Base-by-base conservation (phyloP, 2,113 vertebrate species). In the Hippocampus zosterae region DNA sequence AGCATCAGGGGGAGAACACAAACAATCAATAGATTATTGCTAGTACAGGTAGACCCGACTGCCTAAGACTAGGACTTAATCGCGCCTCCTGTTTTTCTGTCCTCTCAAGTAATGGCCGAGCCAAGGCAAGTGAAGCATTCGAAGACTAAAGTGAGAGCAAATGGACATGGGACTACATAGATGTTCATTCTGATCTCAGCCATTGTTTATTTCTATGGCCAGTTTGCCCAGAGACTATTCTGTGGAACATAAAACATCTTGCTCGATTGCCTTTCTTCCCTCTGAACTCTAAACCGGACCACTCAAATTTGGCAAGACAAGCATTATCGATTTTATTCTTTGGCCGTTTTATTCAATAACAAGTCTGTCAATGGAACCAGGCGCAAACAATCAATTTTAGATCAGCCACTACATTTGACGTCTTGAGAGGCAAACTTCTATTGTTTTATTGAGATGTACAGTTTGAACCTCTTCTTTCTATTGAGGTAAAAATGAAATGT, bases 11-110 rank as follows among this genome's bases (percentile, higher is more conserved):
- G 83, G 76, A 83, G 79, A 83, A 88, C 78, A 74, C 83, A 88
- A 88, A 81, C 82, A 79, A 82, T 91, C 87, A 88, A 88, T 89
- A 88, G 87, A 89, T 91, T 87, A 86, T 81, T 78, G 78, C 79
- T 41, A 67, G 85, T 53, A 37, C 5, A 37, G 33, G 81, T 83
- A 70, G 81, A 86, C 85, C 83, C 80, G 55, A 73, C 83, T 85
- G 82, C 78, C 78, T 69, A 65, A 69, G 74, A 77, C 73, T 84
- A 76, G 79, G 71, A 81, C 87, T 91, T 57, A 57, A 57, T 57
- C 55, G 55, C 3, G 11, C 73, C 76, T 67, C 18, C 82, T 88
- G 85, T 90, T 88, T 89, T 81, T 86, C 88, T 89, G 87, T 88
- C 85, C 86, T 88, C 78, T 86, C 85, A 89, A 88, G 88, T 86